A percentile compares a stretch with the other conserved stretches of the same genome.
Evolutionary conservation across 2,888 invertebrate genomes (phyloP).

Genomic region (Noctuana brunneofusca): DNA sequence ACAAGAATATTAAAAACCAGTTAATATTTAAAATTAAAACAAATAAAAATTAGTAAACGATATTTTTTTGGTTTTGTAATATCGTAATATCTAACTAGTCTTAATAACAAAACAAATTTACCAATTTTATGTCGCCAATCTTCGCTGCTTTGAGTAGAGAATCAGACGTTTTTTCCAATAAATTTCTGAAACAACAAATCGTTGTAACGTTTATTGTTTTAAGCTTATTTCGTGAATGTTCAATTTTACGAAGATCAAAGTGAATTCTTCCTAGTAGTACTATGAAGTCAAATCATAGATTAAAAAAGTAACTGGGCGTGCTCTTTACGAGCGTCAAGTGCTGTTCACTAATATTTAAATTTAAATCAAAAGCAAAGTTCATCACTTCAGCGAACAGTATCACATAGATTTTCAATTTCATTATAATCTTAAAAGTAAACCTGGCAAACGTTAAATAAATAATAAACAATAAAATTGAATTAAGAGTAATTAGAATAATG

Average conservation of each 20-base stretch:
- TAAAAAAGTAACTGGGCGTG: neutral
- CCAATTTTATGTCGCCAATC: slow-evolving; percentile 90
- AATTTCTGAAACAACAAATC: slow-evolving; percentile 84
- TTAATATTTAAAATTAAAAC: neutral
- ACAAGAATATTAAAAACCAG: too few species aligned
- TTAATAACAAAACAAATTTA: slow-evolving; percentile 59
- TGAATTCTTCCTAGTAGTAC: neutral
- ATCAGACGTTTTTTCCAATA: slow-evolving; percentile 92
- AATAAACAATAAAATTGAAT: too few species aligned
- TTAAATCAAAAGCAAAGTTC: neutral
- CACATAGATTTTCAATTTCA: neutral
- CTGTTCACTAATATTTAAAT: neutral
- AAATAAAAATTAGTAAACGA: neutral
- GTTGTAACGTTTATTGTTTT: slow-evolving; percentile 5
- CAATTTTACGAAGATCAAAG: too few species aligned
- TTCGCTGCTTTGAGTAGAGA: slow-evolving; percentile 92
- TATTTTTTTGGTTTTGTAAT: neutral
- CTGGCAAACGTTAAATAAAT: too few species aligned
- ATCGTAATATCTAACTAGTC: neutral
- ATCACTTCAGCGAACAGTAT: neutral
- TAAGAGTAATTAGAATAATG: too few species aligned
- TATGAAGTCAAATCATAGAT: neutral
- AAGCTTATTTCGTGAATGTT: too few species aligned
- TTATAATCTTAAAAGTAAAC: neutral
- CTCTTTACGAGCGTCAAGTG: neutral